These are phyloP conservation scores for Ianthella basta DNA, from an alignment of 37 sponge, comb jelly and placozoan genomes.

Conservation along the genomic window DNA sequence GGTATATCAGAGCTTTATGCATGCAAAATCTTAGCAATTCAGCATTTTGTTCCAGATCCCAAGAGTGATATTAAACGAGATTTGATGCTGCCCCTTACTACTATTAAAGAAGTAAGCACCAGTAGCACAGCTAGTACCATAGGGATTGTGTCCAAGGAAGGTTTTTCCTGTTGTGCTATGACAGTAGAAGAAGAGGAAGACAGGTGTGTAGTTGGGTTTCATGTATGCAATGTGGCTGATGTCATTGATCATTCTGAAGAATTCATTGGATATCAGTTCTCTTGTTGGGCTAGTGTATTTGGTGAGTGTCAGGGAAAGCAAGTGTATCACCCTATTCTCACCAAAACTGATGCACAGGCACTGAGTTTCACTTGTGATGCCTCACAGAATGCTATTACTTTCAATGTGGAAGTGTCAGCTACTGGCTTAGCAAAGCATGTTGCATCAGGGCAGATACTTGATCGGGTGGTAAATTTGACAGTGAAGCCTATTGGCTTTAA, in stretches of 20 bases:
- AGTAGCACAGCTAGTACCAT: background rate
- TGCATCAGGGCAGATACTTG: no score
- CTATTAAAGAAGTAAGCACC: background rate
- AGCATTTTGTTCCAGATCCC: conserved; percentile 4
- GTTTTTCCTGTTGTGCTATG: background rate
- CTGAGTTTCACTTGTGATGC: background rate
- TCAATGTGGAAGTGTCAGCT: background rate
- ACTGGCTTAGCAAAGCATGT: no score
- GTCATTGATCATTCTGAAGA: background rate
- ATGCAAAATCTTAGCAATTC: background rate
- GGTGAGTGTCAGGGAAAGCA: conserved; percentile 2
- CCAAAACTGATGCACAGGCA: background rate
- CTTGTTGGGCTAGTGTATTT: background rate
- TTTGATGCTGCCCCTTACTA: background rate
- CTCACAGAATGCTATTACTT: background rate
- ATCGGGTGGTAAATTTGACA: no score
- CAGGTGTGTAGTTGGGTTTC: background rate
- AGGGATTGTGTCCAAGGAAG: background rate
- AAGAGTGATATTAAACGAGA: background rate
- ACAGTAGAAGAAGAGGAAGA: background rate
- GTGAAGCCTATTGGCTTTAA: no score
- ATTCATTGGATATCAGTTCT: background rate
- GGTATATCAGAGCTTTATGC: background rate
- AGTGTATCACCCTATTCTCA: background rate
- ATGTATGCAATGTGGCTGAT: background rate